Conservation (phyloP, 2,888 invertebrate genomes). For the Spilosoma lubricipeda region DNA sequence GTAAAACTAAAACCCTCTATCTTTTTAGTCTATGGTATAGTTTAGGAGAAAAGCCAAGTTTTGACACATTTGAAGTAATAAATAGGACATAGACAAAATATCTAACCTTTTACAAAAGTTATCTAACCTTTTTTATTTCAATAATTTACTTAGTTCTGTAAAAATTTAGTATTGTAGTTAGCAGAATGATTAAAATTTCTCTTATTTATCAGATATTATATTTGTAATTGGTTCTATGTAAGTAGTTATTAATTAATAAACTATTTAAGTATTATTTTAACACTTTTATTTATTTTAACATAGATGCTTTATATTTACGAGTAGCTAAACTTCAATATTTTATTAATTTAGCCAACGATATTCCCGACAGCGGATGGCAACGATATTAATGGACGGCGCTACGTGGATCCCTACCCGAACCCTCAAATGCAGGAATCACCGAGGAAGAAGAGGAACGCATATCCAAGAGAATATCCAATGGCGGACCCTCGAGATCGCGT, state of each 20-base stretch:
- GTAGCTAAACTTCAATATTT: conserved; percentile 62
- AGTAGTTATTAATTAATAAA: conserved; percentile 12
- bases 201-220: conserved; percentile 11
- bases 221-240: conserved; percentile 6
- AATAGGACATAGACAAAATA: too few species aligned
- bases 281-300: conserved; percentile 19
- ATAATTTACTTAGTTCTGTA: neutral
- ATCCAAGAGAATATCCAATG: neutral
- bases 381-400: conserved; percentile 78
- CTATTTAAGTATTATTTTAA: conserved; percentile 9
- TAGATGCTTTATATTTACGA: conserved; percentile 16
- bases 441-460: conserved; percentile 64
- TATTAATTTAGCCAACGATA: conserved; percentile 79
- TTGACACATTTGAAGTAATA: neutral
- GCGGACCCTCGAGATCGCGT: neutral
- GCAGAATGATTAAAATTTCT: neutral
- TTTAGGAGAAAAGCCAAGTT: neutral
- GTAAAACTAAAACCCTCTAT: neutral
- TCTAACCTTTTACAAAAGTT: too few species aligned
- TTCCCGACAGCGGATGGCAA: conserved; percentile 83
- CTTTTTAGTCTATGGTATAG: neutral
- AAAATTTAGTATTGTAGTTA: neutral
- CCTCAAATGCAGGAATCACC: conserved; percentile 81
- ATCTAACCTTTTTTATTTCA: too few species aligned
- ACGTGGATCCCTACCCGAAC: conserved; percentile 81